A percentile compares a stretch with the other conserved stretches of the same genome.
phyloP scores from a whole-genome alignment of 2,113 vertebrate species.

The Guaruba guarouba region DNA sequence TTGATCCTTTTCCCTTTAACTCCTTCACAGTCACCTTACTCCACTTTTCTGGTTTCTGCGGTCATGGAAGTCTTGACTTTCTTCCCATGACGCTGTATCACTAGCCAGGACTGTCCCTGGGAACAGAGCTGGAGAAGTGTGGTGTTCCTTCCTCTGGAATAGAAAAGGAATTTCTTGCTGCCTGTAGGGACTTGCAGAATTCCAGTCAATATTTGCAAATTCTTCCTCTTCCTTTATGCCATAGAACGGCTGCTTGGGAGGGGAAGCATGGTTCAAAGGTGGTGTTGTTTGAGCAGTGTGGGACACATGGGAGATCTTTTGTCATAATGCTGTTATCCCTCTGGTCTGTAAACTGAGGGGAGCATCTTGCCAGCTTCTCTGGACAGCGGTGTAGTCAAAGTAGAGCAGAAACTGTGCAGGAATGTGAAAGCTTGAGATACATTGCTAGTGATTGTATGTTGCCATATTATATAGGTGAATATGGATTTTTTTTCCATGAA shows the following conservation, averaged over 20 bases:
- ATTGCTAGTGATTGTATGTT: accelerated
- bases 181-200: neutral
- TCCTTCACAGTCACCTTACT: neutral
- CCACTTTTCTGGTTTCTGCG: neutral
- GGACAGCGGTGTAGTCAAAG: neutral
- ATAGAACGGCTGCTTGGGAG: accelerated
- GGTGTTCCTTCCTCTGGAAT: accelerated
- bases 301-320: accelerated
- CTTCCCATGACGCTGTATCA: accelerated
- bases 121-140: neutral
- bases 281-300: neutral
- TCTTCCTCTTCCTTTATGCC: neutral
- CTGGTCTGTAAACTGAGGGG: neutral
- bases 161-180: neutral
- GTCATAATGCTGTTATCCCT: accelerated
- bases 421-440: accelerated
- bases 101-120: neutral
- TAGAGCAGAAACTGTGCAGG: neutral
- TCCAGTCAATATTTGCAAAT: neutral
- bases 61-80: accelerated
- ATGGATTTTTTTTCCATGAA: accelerated
- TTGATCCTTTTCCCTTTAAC: neutral
- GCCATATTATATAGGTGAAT: accelerated
- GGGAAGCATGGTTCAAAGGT: neutral
- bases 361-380: neutral